Evolutionary conservation across 2,888 invertebrate genomes (phyloP), one percentile per base, ranked within the genome.

Genomic region (Drosophila villosipedis): DNA sequence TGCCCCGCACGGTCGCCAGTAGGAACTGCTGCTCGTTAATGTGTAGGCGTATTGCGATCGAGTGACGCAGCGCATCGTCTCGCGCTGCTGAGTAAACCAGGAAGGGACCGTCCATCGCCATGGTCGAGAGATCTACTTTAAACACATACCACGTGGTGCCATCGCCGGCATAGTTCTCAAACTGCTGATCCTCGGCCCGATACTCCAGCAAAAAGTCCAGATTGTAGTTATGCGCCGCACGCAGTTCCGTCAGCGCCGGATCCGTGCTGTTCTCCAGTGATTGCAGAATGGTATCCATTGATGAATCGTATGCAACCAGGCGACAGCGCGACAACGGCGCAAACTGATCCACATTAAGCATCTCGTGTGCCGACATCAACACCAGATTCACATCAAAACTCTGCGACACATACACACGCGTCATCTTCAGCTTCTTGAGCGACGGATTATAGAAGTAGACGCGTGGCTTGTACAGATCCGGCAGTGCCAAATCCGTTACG

Each of bases 181-280:
- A 96, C 75, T 94, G 92, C 79, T 94, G 94, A 89, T 95, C 94
- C 77, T 95, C 94, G 9, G 93, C 92, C 53, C 95, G 94, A 66
- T 95, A 95, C 93, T 97, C 96, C 78, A 97, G 91, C 71, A 96
- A 92, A 82, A 96, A 94, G 87, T 96, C 95, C 92, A 94, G 60
- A 91, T 94, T 78, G 30, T 80, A 87, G 39, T 92, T 91, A 19
- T 73, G 78, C 0, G 81, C 64, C 2, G 78, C 77, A 14, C 85
- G 82, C 57, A 92, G 67, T n/a, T 90, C 89, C 12, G 85, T 82
- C 31, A 91, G 47, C 2, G 94, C 93, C 4, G 84, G 82, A 61
- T 92, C 89, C 28, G 94, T 92, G 57, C 95, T 92, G 30, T 75
- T 80, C 73, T 96, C 96, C 85, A 96, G 96, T 67, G 96, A 96